Base-by-base conservation (phyloP, 2,797 vertebrate species). In the Hippopotamyrus pictus region DNA sequence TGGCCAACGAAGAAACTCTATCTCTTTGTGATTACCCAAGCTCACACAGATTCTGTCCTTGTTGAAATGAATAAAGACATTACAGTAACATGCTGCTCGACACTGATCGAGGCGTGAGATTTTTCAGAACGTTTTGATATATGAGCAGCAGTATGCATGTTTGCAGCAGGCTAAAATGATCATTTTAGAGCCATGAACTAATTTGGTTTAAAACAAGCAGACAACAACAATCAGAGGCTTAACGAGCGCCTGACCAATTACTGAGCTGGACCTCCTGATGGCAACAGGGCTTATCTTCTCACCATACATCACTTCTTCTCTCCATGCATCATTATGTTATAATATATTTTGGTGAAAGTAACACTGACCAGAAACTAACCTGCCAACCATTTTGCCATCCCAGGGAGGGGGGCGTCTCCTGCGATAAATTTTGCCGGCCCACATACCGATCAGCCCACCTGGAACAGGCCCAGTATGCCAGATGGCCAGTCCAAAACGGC, bases 201-300 rank as follows among this genome's bases (percentile, higher is more conserved):
- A 93, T 92, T 92, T 91, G 90, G 88, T 92, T 91, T 91, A 89
- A 93, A 92, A 91, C 91, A 89, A 89, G 88, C 79, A 65, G 50
- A 73, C 37, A n/a, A 2, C 37, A n/a, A 2, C 2, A 88, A 88
- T 84, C 2, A 86, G 51, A 53, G 22, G 85, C 73, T 48, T 93
- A 92, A 91, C 89, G 87, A 91, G 90, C 76, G 88, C 89, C 89
- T 91, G 89, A 88, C 92, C 92, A 91, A 91, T 90, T 91, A 92
- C 76, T 91, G 85, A 57, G 83, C 82, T 86, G 91, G 91, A 92
- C 89, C 91, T 91, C 91, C 91, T 51, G 76, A 87, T 85, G 90
- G 86, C 46, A 85, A 89, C 62, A 41, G 90, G 90, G 86, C 89
- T 89, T 88, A 91, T 92, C 92, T 91, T 89, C 90, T 82, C 86